Percentiles rank a stretch among this genome's conserved stretches.
Evolutionary conservation across 1,140 invertebrate genomes (phyloP).

Genomic region (Leptinotarsa texana): DNA sequence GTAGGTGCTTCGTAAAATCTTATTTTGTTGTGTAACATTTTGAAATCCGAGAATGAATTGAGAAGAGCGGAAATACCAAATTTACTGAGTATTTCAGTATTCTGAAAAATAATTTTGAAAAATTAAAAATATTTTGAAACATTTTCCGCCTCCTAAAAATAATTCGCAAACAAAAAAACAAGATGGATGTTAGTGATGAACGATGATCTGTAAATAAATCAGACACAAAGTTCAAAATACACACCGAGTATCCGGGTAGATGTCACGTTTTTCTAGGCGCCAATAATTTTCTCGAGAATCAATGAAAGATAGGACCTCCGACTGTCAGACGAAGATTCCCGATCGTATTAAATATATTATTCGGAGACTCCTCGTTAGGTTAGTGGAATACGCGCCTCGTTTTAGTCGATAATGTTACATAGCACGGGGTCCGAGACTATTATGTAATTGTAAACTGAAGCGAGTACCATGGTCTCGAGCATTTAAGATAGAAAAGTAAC

Average conservation of each 20-base stretch:
- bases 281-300: conserved; percentile 4
- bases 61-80: too few species aligned
- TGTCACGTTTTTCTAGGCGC: not conserved
- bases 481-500: not conserved
- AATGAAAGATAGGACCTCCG: conserved; percentile 11
- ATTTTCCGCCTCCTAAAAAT: not conserved
- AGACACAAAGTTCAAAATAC: too few species aligned
- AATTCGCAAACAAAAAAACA: not conserved
- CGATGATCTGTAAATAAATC: not conserved
- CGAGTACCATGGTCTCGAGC: not conserved
- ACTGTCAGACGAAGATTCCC: conserved; percentile 10
- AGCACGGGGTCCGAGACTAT: conserved; percentile 16
- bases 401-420: conserved; percentile 31
- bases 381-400: conserved; percentile 27
- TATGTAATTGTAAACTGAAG: conserved; percentile 22
- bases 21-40: too few species aligned
- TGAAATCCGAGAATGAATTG: too few species aligned
- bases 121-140: too few species aligned
- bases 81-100: too few species aligned
- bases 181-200: not conserved
- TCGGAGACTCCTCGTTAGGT: conserved; percentile 13
- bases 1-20: too few species aligned
- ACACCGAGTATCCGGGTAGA: not conserved
- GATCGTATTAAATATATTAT: conserved; percentile 25
- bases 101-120: too few species aligned